Percentiles rank a stretch among this genome's conserved stretches.
Evolutionary conservation across 2,113 vertebrate genomes (phyloP).

Genomic region (Gnathonemus echidnorhynchus): DNA sequence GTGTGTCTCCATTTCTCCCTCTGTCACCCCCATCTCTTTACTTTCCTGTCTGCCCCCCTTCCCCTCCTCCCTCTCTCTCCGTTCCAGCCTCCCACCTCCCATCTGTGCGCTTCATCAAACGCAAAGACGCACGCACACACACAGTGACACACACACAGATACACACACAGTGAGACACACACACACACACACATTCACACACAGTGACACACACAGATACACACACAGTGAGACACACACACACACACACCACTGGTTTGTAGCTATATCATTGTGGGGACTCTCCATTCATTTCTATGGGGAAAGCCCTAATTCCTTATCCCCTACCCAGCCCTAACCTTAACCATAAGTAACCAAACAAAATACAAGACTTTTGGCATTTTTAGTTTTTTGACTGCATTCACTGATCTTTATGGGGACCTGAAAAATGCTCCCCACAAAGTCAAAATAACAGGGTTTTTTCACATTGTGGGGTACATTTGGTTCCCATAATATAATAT

Average conservation of each 20-base stretch:
- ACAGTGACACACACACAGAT: neutral
- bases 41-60: neutral
- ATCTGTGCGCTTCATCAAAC: slow-evolving; percentile 50
- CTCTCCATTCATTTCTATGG: too few species aligned
- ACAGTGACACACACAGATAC: neutral
- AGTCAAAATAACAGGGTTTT: too few species aligned
- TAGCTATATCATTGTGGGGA: too few species aligned
- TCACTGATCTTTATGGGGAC: too few species aligned
- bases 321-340: too few species aligned
- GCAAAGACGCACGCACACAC: neutral
- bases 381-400: too few species aligned
- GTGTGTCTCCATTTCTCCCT: slow-evolving; percentile 15
- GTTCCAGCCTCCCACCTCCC: slow-evolving; percentile 46
- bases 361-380: too few species aligned
- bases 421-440: too few species aligned
- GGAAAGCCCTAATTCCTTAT: too few species aligned
- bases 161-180: neutral
- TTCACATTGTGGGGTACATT: too few species aligned
- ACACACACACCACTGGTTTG: neutral
- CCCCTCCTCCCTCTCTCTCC: slow-evolving; percentile 15
- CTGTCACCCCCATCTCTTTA: slow-evolving; percentile 9
- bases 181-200: neutral
- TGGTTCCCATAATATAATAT: too few species aligned
- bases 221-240: neutral
- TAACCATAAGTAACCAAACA: too few species aligned